Evolutionary conservation across 2,797 vertebrate genomes (phyloP), one percentile per base, ranked within the genome.

Genomic region (Enteromius radiatus): DNA sequence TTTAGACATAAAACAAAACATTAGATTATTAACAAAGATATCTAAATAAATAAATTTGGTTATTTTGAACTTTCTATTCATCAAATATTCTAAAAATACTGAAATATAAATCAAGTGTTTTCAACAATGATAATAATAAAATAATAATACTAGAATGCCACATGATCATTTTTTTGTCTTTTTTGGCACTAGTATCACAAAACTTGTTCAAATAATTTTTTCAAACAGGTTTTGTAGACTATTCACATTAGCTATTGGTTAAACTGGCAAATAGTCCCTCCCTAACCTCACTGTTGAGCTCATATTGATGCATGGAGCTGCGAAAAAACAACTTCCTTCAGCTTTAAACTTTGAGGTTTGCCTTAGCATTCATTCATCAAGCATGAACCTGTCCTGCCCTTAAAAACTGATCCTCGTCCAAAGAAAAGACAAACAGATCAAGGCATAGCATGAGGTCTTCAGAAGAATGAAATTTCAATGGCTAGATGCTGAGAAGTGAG

Each of bases 381-480:
- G 26, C 78, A 59, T 33, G 11, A 59, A 45, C 65, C 17, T 31
- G 64, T 47, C 77, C n/a, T 56, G 61, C 28, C 28, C 75, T 77
- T 64, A 65, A 33, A 49, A 5, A 47, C 43, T 33, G 59, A 31
- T 77, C 6, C 7, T 52, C 9, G 4, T 67, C 45, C 21, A 67
- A 52, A 38, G 76, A 52, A 45, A 67, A 68, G 49, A 26, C 28
- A 26, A 38, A 65, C 19, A 21, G 56, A 65, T 5, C 45, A 54
- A 43, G 36, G 36, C 36, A n/a, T 43, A 15, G 36, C 36, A 56
- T 41, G 47, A 69, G 65, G 2, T 43, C 49, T 43, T 56, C 65
- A 56, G 10, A 80, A n/a, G 49, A 56, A 69, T 17, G 19, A 5
- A 14, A 43, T 28, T 43, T 31, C 36, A 69, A 15, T 8, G 64